Evolutionary conservation across 2,888 invertebrate genomes (phyloP).

Genomic region (Eilema caniola): DNA sequence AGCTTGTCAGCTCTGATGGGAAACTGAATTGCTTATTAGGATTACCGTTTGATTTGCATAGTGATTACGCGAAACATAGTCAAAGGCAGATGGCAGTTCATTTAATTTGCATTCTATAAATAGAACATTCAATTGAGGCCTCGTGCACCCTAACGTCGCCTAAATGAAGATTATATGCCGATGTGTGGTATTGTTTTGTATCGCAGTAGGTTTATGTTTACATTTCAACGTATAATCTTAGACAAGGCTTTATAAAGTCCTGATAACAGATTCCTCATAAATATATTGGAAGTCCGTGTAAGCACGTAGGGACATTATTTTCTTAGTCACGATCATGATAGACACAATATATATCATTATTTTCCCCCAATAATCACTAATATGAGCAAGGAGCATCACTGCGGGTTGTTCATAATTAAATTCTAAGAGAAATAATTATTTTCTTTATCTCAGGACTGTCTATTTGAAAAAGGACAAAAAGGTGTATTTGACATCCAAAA

Average conservation of each 20-base stretch:
- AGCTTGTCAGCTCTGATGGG: constrained; percentile 50
- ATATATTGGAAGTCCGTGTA: too few species aligned
- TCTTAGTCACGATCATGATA: too few species aligned
- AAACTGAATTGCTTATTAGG: constrained; percentile 61
- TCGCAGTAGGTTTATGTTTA: not conserved
- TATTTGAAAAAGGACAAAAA: too few species aligned
- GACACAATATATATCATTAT: too few species aligned
- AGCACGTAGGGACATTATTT: too few species aligned
- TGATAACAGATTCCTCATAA: not conserved
- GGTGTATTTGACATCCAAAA: too few species aligned
- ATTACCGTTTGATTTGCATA: constrained; percentile 58
- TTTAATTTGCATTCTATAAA: not conserved
- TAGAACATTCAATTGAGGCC: not conserved
- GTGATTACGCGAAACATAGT: constrained; percentile 34
- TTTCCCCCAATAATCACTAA: too few species aligned
- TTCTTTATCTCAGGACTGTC: too few species aligned
- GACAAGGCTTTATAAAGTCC: not conserved
- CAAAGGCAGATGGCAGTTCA: not conserved
- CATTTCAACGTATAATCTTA: not conserved
- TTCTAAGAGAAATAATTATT: too few species aligned
- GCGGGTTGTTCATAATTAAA: too few species aligned
- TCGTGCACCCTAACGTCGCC: not conserved
- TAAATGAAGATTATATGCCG: not conserved
- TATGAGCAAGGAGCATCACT: too few species aligned
- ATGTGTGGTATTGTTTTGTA: too few species aligned